Evolutionary conservation across 2,888 invertebrate genomes (phyloP).

Genomic region (Proisotoma minuta): DNA sequence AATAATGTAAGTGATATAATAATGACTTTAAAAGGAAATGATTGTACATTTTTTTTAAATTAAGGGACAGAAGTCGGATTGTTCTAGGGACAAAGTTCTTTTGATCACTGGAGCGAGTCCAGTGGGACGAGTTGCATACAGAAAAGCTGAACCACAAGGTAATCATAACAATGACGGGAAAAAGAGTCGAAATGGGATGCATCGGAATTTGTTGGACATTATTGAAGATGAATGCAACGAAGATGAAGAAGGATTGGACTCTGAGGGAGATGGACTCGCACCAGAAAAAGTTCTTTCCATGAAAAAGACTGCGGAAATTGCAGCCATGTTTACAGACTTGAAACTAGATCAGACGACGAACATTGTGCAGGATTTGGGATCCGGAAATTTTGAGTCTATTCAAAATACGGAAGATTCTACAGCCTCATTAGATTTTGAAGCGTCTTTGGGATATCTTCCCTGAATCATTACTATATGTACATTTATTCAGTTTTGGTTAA

Average conservation of each 20-base stretch:
- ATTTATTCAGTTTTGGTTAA: too few species aligned
- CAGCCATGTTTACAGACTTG: slow-evolving; percentile 73
- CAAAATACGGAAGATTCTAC: slow-evolving; percentile 32
- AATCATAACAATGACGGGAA: slow-evolving; percentile 44
- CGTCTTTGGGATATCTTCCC: slow-evolving; percentile 63
- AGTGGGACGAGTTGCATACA: slow-evolving; percentile 39
- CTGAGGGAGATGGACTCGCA: slow-evolving; percentile 25
- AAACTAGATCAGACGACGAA: slow-evolving; percentile 49
- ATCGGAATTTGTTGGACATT: slow-evolving; percentile 27
- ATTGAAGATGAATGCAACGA: slow-evolving; percentile 24
- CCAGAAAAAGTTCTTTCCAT: slow-evolving; percentile 68
- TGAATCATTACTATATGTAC: slow-evolving; percentile 49
- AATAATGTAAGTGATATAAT: too few species aligned
- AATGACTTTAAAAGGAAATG: too few species aligned
- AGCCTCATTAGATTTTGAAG: slow-evolving; percentile 54
- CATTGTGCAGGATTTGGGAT: slow-evolving; percentile 32
- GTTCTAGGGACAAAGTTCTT: slow-evolving; percentile 42
- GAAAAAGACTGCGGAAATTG: slow-evolving; percentile 83
- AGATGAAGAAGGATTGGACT: slow-evolving; percentile 14
- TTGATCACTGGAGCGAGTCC: slow-evolving; percentile 45
- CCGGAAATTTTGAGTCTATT: slow-evolving; percentile 32
- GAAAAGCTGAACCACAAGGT: slow-evolving; percentile 34
- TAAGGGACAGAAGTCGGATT: too few species aligned
- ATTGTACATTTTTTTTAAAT: too few species aligned
- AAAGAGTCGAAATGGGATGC: slow-evolving; percentile 22